Conservation (phyloP, 2,888 invertebrate species). For the Sacculina carcini region DNA sequence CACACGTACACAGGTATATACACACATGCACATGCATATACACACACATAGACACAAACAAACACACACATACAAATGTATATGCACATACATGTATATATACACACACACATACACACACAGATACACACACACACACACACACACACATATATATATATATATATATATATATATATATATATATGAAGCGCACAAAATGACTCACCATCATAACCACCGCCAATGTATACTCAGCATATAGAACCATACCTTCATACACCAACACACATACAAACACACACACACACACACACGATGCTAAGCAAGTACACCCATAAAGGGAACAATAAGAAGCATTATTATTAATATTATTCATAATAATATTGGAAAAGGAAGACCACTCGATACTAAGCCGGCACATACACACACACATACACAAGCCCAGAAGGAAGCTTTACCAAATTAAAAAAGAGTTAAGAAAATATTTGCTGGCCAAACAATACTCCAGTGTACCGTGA, state of each 20-base stretch:
- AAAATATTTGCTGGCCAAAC: no score
- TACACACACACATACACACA: neutral
- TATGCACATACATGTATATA: slow-evolving; percentile 2
- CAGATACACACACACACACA: neutral
- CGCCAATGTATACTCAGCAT: neutral
- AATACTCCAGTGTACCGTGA: no score
- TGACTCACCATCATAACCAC: neutral
- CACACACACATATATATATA: slow-evolving; percentile 1
- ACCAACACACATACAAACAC: no score
- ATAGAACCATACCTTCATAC: slow-evolving; percentile 3
- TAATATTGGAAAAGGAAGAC: no score
- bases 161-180: slow-evolving; percentile 4
- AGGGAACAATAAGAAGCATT: no score
- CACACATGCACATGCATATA: neutral
- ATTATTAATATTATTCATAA: no score
- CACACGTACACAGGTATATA: neutral
- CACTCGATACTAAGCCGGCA: neutral
- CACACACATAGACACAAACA: no score
- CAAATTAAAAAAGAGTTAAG: no score
- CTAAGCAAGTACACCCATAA: slow-evolving; percentile 5
- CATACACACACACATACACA: slow-evolving; percentile 4
- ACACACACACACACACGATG: no score
- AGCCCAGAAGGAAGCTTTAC: neutral
- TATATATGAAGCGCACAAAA: neutral
- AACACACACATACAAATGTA: no score